Evolutionary conservation across 2,888 invertebrate genomes (phyloP), one percentile per base, ranked within the genome.

Genomic region (Chrysolina americana): DNA sequence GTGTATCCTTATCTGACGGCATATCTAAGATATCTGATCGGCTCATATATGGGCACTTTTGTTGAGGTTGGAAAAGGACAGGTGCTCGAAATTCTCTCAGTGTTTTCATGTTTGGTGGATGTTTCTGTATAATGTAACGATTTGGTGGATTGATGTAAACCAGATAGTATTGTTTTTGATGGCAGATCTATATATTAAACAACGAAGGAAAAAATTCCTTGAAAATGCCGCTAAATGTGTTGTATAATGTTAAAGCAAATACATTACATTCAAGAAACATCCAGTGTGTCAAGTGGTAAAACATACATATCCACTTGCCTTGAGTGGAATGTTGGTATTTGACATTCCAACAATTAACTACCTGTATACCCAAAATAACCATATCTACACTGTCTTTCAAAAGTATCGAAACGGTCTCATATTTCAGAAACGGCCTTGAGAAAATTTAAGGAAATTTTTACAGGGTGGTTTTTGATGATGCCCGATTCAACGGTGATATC

Each of bases 141-240:
- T 83, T 82, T 81, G 78, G 79, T 76, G 78, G 83, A 84, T 83
- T 80, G 84, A 84, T 85, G 82, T 83, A 80, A 83, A 81, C 77
- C 79, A 74, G 85, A 85, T 84, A 83, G 84, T 82, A 84, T 85
- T 85, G 84, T 85, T 81, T 81, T 79, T 80, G 82, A 84, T 81
- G 79, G 78, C 78, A 78, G 79, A 79, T 81, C 80, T 77, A 74
- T 81, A 74, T 81, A 80, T 81, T 82, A 77, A 76, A 77, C 59
- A 69, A 69, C 50, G 17, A 65, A 63, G 63, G 59, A 72, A 74
- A 74, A 76, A 78, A 68, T 21, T 71, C 74, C 63, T 76, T 70
- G 48, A 66, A 70, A 62, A 70, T 70, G 77, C 71, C 75, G 76
- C 59, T 66, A 56, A 72, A 78, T 74, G 75, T 79, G 75, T 79